Evolutionary conservation across 2,113 vertebrate species (phyloP).

Genomic region (Clarias batrachus): DNA sequence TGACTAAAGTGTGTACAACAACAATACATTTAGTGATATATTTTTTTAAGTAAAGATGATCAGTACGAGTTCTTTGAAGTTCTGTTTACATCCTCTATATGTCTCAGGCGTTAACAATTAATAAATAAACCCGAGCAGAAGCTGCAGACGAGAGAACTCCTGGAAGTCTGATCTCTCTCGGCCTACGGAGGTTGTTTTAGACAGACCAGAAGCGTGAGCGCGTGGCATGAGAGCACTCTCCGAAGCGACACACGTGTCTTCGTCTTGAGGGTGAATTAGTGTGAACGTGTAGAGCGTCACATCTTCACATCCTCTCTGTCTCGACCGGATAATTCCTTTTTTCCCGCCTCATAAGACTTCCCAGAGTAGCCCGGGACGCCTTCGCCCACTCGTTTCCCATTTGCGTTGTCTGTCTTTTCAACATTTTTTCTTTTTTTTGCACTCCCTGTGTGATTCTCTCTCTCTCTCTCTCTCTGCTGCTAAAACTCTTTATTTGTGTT

Average conservation of each 20-base stretch:
- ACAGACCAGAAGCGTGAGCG: too few relatives aligned
- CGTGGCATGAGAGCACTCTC: neutral
- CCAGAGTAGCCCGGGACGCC: neutral
- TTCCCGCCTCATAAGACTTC: neutral
- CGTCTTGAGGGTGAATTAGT: neutral
- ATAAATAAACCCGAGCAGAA: neutral
- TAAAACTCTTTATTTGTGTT: constrained; percentile 47
- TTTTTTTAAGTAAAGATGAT: neutral
- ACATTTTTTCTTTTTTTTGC: neutral
- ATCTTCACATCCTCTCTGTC: constrained; percentile 29
- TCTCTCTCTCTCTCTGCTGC: too few relatives aligned
- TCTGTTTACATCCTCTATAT: too few relatives aligned
- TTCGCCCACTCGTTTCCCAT: neutral
- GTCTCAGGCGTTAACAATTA: too few relatives aligned
- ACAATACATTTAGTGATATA: neutral
- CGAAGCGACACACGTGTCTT: neutral
- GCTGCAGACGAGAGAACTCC: neutral
- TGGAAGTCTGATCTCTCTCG: too few relatives aligned
- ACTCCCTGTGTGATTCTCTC: too few relatives aligned
- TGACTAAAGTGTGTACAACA: too few relatives aligned
- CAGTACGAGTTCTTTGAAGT: neutral
- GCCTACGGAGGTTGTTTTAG: neutral
- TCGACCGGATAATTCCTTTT: neutral
- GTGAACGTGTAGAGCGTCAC: neutral
- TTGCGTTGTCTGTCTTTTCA: neutral